phyloP scores from a whole-genome alignment of 1,140 invertebrate species.

The Polyergus mexicanus region DNA sequence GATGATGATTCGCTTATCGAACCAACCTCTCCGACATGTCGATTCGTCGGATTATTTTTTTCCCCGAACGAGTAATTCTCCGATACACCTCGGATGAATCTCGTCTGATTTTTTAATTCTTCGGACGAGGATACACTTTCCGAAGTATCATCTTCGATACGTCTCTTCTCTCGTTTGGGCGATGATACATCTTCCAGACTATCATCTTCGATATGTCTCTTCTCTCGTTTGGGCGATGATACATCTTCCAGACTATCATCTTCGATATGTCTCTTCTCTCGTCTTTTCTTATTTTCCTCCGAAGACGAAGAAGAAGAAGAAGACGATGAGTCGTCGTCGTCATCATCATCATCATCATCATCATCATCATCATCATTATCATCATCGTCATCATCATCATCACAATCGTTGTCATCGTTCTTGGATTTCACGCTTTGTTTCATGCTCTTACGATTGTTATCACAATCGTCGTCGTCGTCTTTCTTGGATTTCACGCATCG shows the following conservation, averaged over 20 bases:
- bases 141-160: not conserved
- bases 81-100: not conserved
- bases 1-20: constrained; percentile 39
- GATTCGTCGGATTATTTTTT: constrained; percentile 3
- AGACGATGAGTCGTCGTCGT: not conserved
- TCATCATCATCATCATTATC: not conserved
- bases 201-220: not conserved
- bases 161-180: constrained; percentile 9
- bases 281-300: constrained; percentile 23
- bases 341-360: not conserved
- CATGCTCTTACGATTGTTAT: not conserved
- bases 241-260: not conserved
- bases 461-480: constrained; percentile 1
- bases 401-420: constrained; percentile 1
- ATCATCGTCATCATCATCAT: not conserved
- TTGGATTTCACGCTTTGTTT: constrained; percentile 8
- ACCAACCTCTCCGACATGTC: not conserved
- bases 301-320: not conserved
- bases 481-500: not conserved
- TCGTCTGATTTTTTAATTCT: not conserved
- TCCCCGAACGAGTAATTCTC: not conserved
- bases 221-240: not conserved
- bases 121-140: constrained; percentile 9
- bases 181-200: not conserved
- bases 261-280: not conserved